Base-by-base conservation (phyloP, 2,797 vertebrate genomes). In the Periophthalmus magnuspinnatus region DNA sequence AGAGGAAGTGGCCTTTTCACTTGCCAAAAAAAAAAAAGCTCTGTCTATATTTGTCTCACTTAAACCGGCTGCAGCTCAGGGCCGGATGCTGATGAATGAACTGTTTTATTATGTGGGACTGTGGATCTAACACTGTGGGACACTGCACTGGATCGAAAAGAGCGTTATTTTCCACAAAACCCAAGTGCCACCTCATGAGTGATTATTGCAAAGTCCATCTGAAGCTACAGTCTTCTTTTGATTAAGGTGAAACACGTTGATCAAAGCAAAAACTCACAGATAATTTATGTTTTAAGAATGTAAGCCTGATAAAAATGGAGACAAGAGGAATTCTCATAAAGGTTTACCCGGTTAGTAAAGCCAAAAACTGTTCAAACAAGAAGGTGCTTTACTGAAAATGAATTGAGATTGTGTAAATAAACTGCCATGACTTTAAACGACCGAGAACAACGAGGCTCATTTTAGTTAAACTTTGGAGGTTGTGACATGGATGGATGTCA, bases 1-100 rank as follows among this genome's bases (percentile, higher is more conserved):
- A 74, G 64, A 69, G 24, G 34, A 77, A 65, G 73, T 71, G 28
- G 28, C 28, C 28, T 28, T 61, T 70, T 32, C 54, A 36, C 60
- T 48, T 75, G 24, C 58, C 69, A 66, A 57, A 72, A n/a, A n/a
- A n/a, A n/a, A n/a, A n/a, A n/a, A 69, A 67, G 47, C 48, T 70
- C 19, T 65, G 54, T 45, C 19, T 62, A 61, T 50, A 50, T 64
- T 57, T 47, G 17, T 57, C 47, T 65, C 59, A 66, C 34, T 74
- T 76, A 65, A 22, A 64, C 41, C 64, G 41, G 22, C 63, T 50
- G 5, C 45, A 50, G 45, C 10, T 65, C 47, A 65, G 63, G 3
- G 80, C 66, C 21, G 5, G 66, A 63, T 65, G 66, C 17, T 16
- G 33, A 80, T 69, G 50, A 62, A 71, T 59, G 48, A 71, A 16